These are phyloP conservation scores for Sebastes variabilis DNA, from an alignment of 2,797 vertebrate species.

Conservation along the genomic window DNA sequence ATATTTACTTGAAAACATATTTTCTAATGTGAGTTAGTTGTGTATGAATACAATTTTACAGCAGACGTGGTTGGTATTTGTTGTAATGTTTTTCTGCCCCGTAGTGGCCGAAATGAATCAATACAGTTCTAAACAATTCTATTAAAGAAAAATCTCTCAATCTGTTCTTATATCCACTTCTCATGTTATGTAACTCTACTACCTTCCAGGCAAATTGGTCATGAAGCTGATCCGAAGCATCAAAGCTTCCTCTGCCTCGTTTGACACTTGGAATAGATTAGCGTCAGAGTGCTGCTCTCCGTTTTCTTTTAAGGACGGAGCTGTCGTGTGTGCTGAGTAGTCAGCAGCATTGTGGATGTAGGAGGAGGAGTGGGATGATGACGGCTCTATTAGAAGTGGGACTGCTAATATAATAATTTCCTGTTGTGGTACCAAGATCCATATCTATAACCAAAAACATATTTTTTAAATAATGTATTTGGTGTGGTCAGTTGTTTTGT, in stretches of 20 bases:
- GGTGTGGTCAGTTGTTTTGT: too few relatives aligned
- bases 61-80: neutral
- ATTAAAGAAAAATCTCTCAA: neutral
- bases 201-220: neutral
- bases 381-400: neutral
- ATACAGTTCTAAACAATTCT: neutral
- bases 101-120: neutral
- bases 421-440: neutral
- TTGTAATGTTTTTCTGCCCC: neutral
- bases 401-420: neutral
- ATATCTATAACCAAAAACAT: too few relatives aligned
- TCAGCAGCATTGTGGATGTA: neutral
- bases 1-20: too few relatives aligned
- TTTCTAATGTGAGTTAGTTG: too few relatives aligned
- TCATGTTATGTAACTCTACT: neutral
- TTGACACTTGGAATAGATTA: neutral
- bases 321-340: neutral
- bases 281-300: neutral
- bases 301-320: neutral
- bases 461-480: too few relatives aligned
- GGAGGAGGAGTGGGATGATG: neutral
- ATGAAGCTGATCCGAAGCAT: neutral
- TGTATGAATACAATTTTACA: neutral
- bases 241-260: neutral
- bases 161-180: neutral